Conservation (phyloP, 1,140 invertebrate species). For the Himalopsyche phryganea region DNA sequence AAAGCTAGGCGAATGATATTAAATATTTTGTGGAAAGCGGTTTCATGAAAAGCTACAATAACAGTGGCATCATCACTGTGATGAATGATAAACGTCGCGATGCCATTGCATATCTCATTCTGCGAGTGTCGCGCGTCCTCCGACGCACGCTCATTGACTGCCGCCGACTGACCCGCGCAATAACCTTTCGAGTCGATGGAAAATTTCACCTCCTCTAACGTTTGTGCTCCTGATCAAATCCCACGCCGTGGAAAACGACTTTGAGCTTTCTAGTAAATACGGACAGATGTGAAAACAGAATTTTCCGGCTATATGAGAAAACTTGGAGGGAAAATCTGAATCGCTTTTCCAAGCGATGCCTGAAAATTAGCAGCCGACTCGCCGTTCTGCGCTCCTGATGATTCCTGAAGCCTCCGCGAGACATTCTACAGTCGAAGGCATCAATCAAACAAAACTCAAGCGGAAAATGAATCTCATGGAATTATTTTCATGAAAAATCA, state of each 20-base stretch:
- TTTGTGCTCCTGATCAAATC: conserved; percentile 18
- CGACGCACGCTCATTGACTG: not conserved
- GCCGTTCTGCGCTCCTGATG: conserved; percentile 16
- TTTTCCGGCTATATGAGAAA: not conserved
- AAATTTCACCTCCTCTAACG: conserved; percentile 2
- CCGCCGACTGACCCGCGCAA: conserved; percentile 7
- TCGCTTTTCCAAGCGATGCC: conserved; percentile 2
- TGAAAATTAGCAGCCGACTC: conserved; percentile 1
- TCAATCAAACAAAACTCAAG: no score
- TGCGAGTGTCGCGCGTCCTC: not conserved
- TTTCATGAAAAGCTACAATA: conserved; percentile 10
- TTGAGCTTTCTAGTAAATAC: conserved; percentile 30
- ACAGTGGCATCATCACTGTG: not conserved
- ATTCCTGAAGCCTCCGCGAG: conserved; percentile 1
- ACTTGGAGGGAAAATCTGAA: conserved; percentile 4
- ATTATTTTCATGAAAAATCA: no score
- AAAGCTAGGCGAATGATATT: conserved; percentile 23
- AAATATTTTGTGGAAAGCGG: conserved; percentile 4
- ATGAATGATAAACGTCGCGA: not conserved
- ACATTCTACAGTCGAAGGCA: conserved; percentile 6
- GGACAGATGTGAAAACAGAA: conserved; percentile 22
- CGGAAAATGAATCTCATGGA: no score
- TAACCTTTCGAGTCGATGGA: not conserved
- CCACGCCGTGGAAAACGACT: conserved; percentile 33
- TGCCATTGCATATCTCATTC: conserved; percentile 9